Conservation (phyloP, 2,797 vertebrate genomes). For the Bryconaethiops microstoma region DNA sequence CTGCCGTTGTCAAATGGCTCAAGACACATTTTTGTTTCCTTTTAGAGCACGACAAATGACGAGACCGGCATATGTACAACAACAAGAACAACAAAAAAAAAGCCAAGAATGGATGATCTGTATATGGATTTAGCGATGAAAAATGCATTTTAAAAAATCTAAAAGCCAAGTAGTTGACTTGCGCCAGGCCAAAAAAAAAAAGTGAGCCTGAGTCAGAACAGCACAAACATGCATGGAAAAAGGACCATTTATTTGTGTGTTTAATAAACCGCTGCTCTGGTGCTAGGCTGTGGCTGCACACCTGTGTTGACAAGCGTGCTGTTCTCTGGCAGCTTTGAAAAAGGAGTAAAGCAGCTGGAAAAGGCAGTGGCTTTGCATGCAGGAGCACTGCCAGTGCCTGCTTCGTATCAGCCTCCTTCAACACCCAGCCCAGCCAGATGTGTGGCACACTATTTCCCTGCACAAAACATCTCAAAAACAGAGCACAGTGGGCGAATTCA, state of each 20-base stretch:
- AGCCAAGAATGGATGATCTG: constrained; percentile 9
- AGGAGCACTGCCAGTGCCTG: constrained; percentile 48
- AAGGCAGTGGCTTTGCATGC: constrained; percentile 48
- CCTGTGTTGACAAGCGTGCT: constrained; percentile 64
- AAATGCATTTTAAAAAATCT: no score
- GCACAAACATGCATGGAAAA: constrained; percentile 30
- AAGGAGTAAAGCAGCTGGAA: constrained; percentile 61
- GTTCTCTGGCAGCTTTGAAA: constrained; percentile 54
- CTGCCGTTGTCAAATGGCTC: constrained; percentile 37
- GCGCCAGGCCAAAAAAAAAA: constrained; percentile 16
- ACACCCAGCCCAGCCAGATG: constrained; percentile 22
- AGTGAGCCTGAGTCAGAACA: constrained; percentile 10
- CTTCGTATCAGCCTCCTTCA: constrained; percentile 43
- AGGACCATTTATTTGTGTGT: constrained; percentile 28
- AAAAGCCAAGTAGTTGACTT: no score
- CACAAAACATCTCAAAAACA: constrained; percentile 8
- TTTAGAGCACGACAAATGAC: constrained; percentile 48
- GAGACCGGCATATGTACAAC: not conserved
- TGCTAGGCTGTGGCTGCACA: constrained; percentile 59
- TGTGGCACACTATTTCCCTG: constrained; percentile 17
- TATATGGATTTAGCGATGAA: not conserved
- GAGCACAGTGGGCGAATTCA: constrained; percentile 38
- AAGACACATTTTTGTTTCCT: constrained; percentile 44
- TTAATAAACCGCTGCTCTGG: constrained; percentile 48
- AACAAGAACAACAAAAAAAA: not conserved